Evolutionary conservation across 2,113 vertebrate species (phyloP), one percentile per base, ranked within the genome.

Genomic region (Riparia riparia): DNA sequence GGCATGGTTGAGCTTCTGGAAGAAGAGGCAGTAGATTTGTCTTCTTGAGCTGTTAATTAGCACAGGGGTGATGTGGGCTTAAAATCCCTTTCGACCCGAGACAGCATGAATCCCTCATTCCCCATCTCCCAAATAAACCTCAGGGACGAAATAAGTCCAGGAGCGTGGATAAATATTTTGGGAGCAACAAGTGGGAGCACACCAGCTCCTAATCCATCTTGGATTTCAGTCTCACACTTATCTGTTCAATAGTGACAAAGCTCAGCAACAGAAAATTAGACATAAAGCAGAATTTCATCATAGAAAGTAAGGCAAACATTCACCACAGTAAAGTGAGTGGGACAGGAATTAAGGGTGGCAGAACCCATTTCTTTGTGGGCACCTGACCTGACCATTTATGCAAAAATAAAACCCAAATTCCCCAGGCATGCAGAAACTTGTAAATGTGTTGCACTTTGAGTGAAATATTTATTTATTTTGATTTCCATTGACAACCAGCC

Each of bases 371-470:
- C 20, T 54, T 24, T 17, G 29, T 71, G 41, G 44, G 32, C 39
- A 26, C 20, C 19, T 0, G 0, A 56, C 6, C 16, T 37, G 37
- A 37, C 37, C 37, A 37, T 37, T 37, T 37, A 37, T 37, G 37
- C 37, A 72, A 32, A 91, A 76, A 49, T 20, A 42, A 87, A 72
- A 60, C 21, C 16, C 9, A 12, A 39, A n/a, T 12, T 57, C 32
- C 18, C 11, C 16, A 42, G 32, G 9, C 34, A 24, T 7, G 20
- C 9, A 81, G 10, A 24, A 66, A 49, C 7, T 20, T 41, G 3
- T n/a, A 6, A 10, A 6, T 17, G 11, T 9, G 14, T 17, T 79
- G 14, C 16, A 63, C 6, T 72, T 85, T 7, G 0, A 56, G 28
- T 28, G 76, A 53, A 49, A 82, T 17, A 26, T 37, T 42, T 49